Base-by-base conservation (phyloP, 1,140 invertebrate genomes). In the Aphaenogaster floridana region DNA sequence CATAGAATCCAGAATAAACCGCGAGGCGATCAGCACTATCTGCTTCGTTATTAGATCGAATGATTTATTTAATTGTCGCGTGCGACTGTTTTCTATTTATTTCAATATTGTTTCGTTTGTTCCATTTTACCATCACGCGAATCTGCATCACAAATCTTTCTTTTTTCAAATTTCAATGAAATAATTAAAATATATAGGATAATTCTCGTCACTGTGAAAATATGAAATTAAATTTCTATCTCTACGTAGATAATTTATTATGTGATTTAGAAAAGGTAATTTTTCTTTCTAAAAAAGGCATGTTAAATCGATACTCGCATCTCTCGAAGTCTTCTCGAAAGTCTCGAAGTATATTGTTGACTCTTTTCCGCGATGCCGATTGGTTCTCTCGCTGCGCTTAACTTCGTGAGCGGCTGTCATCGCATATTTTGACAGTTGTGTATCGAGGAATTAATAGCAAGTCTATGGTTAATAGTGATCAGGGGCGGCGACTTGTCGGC, bases 1-100 rank as follows among this genome's bases (percentile, higher is more conserved):
- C 39, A 17, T 68, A 54, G 7, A 17, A 68, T 50, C n/a, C 28
- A 66, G 21, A 80, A 79, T 80, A 80, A 80, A 80, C 11, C 13
- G 34, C 45, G 45, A 64, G 9, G 15, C 45, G 6, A 68, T 42
- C 13, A n/a, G 15, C 48, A 17, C 3, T 28, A 66, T 66, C n/a
- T n/a, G 13, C 34, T 59, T 80, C 39, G 48, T 42, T 68, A 50
- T 66, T 66, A 80, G n/a, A 80, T 21, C 13, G 13, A 54, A 68
- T 54, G 48, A 80, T 68, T 79, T 79, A 66, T 15, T 1, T 15
- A 59, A 79, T 66, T 79, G 77, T 54, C 36, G 63, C 34, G 63
- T 13, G 76, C 9, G n/a, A 9, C 1, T 1, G 28, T 68, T 52
- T 66, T 3, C 2, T 48, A 78, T 78, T 64, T 78, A 63, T 52